These are phyloP conservation scores for Sorex araneus DNA, from an alignment of 2,113 vertebrate species.

Conservation along the genomic window DNA sequence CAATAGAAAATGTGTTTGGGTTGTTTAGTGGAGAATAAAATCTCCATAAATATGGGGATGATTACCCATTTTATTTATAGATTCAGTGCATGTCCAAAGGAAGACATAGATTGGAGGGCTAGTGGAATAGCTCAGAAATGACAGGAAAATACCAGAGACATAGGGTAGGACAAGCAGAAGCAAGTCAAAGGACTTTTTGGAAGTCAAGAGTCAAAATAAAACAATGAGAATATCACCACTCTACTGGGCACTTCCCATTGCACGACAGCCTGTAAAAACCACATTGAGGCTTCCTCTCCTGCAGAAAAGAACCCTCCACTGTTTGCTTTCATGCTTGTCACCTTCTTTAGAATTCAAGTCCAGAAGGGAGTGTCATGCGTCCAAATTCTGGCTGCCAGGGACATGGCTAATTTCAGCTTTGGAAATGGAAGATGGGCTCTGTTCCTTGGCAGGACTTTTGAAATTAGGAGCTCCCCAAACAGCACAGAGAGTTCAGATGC, in stretches of 20 bases:
- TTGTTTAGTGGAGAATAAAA: not conserved
- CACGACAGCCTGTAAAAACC: not conserved
- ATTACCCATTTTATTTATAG: slow-evolving; percentile 8
- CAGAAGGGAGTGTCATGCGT: not conserved
- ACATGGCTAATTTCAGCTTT: slow-evolving; percentile 13
- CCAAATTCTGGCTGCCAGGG: not conserved
- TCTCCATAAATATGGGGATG: not conserved
- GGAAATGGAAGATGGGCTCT: not conserved
- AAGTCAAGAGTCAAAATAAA: not conserved
- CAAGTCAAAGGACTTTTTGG: not conserved
- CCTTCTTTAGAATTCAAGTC: slow-evolving; percentile 35
- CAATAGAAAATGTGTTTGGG: not conserved
- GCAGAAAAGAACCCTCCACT: not conserved
- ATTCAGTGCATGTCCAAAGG: not conserved
- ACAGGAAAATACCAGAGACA: not conserved
- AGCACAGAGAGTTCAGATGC: not conserved
- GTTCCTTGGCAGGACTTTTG: not conserved
- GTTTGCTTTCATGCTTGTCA: not conserved
- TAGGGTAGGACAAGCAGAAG: not conserved
- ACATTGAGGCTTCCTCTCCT: not conserved
- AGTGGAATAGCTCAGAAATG: not conserved
- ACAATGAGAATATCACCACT: not conserved
- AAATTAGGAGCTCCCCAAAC: slow-evolving; percentile 38
- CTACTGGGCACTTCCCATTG: not conserved
- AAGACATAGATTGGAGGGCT: not conserved